phyloP scores from a whole-genome alignment of 2,797 vertebrate genomes.

The Lates japonicus region DNA sequence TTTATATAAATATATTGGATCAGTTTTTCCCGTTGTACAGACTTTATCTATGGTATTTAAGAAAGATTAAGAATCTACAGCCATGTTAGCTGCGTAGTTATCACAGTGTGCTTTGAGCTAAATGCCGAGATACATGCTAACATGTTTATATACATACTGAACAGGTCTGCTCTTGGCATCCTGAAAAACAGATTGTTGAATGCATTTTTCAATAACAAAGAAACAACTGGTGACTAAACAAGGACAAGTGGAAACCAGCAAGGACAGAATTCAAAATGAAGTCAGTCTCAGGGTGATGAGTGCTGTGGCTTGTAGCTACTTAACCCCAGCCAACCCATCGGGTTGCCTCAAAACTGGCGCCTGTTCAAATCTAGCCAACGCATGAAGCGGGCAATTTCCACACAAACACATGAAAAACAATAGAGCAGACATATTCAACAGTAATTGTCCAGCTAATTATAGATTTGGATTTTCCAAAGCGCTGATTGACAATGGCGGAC shows the following conservation, averaged over 20 bases:
- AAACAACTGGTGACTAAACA: conserved; percentile 5
- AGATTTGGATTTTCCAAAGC: conserved; percentile 12
- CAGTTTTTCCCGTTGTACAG: background rate
- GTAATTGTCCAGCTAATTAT: conserved; percentile 23
- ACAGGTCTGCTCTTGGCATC: conserved; percentile 8
- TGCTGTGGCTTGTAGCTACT: conserved; percentile 13
- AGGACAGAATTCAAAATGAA: background rate
- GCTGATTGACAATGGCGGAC: background rate
- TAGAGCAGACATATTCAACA: conserved; percentile 11
- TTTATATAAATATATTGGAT: background rate
- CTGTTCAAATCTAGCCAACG: background rate
- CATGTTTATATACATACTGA: background rate
- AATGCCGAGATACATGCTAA: too few relatives aligned
- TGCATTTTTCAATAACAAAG: background rate
- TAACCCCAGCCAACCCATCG: conserved; percentile 20
- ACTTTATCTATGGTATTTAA: background rate
- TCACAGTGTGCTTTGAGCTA: too few relatives aligned
- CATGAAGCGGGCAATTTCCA: background rate
- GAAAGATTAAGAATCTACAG: too few relatives aligned
- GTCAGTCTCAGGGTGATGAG: conserved; percentile 16
- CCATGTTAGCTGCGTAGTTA: too few relatives aligned
- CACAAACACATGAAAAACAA: conserved; percentile 25
- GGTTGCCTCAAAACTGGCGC: conserved; percentile 14
- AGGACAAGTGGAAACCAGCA: background rate
- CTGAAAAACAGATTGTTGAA: background rate